These are phyloP conservation scores for Eurypyga helias DNA, from an alignment of 2,113 vertebrate species.

Conservation along the genomic window DNA sequence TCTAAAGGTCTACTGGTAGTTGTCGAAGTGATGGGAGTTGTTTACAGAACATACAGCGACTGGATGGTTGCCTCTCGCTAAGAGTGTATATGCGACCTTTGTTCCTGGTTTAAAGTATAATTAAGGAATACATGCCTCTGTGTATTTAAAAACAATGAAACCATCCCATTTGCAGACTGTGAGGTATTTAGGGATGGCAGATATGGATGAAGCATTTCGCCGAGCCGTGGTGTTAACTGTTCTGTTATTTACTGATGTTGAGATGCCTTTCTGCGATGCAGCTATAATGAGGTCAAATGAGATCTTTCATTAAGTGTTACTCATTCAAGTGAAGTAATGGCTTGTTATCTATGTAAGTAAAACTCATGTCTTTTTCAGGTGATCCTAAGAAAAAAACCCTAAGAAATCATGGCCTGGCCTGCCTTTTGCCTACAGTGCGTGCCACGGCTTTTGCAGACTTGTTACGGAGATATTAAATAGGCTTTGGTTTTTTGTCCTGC, in stretches of 20 bases:
- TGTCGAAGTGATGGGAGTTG: constrained; percentile 50
- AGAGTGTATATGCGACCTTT: not conserved
- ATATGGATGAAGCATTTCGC: not conserved
- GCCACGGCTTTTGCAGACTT: not conserved
- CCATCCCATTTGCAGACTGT: not conserved
- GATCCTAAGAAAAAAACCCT: not conserved
- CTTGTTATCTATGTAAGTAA: not conserved
- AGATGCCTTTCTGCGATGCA: not conserved
- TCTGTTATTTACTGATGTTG: not conserved
- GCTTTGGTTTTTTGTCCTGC: not conserved
- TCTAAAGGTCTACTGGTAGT: constrained; percentile 70
- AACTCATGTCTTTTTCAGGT: not conserved
- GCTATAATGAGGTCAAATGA: not conserved
- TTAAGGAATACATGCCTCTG: constrained; percentile 24
- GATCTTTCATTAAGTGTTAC: not conserved
- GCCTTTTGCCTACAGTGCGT: not conserved
- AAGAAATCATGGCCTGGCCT: not conserved
- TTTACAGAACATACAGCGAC: constrained; percentile 30
- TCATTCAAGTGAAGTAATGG: not conserved
- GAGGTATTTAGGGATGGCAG: not conserved
- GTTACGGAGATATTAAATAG: not conserved
- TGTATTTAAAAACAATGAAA: constrained; percentile 54
- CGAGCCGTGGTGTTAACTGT: not conserved
- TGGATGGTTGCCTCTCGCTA: not conserved
- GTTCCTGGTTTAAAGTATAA: constrained; percentile 51